A percentile compares a stretch with the other conserved stretches of the same genome.
phyloP scores from a whole-genome alignment of 2,113 vertebrate genomes.

The human (Homo sapiens) region GRCh38 chr3:52885001-52885500 shows the following conservation, averaged over 20 bases:
- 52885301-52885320: neutral
- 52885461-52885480: neutral
- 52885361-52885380: neutral
- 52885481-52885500: neutral
- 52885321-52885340: neutral
- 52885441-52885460: neutral
- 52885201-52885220: neutral
- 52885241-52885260: neutral
- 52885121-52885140: neutral
- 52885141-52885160: conserved; percentile 4
- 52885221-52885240: neutral
- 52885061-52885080: neutral
- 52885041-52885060: neutral
- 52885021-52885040: neutral
- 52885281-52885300: conserved; percentile 2
- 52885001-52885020: neutral
- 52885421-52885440: neutral
- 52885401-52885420: neutral
- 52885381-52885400: neutral
- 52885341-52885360: neutral
- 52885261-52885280: conserved; percentile 9
- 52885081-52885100: neutral
- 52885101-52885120: neutral
- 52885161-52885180: neutral
- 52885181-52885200: conserved; percentile 3